Evolutionary conservation across 2,888 invertebrate genomes (phyloP).

Genomic region (Polymixis flavicincta): DNA sequence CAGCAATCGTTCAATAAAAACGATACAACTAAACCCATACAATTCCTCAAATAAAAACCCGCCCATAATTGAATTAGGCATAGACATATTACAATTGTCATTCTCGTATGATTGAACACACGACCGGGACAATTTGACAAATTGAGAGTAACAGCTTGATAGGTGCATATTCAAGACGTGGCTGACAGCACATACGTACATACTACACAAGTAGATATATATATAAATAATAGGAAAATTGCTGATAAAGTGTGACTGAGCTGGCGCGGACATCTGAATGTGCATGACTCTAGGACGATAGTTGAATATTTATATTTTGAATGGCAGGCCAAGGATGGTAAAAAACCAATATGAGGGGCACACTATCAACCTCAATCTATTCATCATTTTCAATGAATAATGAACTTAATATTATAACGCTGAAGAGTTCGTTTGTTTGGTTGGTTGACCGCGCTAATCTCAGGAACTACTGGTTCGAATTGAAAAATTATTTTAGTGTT

Average conservation of each 20-base stretch:
- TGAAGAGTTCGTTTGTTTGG: too few species aligned
- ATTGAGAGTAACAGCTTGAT: conserved; percentile 84
- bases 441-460: too few species aligned
- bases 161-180: conserved; percentile 53
- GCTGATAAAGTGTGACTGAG: conserved; percentile 15
- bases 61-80: conserved; percentile 69
- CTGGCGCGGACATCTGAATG: conserved; percentile 1
- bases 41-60: conserved; percentile 47
- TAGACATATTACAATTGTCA: conserved; percentile 69
- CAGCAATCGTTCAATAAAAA: conserved; percentile 23
- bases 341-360: neutral
- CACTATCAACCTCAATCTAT: too few species aligned
- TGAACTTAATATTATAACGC: too few species aligned
- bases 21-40: conserved; percentile 32
- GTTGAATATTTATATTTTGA: neutral
- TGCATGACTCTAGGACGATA: neutral
- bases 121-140: conserved; percentile 81
- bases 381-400: too few species aligned
- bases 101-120: conserved; percentile 72
- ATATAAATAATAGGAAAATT: conserved; percentile 57
- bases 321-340: neutral
- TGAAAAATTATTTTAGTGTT: too few species aligned
- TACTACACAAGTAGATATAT: conserved; percentile 10
- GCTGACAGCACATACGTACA: conserved; percentile 27
- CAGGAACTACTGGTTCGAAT: too few species aligned